A percentile compares a stretch with the other conserved stretches of the same genome.
phyloP scores from a whole-genome alignment of 92 coral and sea anemone species.

The Heliopora coerulea region DNA sequence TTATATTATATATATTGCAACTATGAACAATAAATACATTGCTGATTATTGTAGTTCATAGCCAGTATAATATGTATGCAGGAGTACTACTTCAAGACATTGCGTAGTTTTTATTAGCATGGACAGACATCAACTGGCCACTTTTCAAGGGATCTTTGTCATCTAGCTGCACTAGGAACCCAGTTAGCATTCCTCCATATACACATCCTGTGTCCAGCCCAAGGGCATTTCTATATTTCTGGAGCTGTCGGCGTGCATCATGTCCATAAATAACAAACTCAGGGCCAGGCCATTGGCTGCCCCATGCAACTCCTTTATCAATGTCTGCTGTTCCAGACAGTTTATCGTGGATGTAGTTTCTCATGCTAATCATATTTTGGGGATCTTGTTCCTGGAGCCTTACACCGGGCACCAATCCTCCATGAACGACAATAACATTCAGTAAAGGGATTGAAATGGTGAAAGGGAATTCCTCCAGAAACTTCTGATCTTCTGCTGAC shows the following conservation, averaged over 20 bases:
- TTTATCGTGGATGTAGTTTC: slow-evolving; percentile 63
- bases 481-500: slow-evolving; percentile 55
- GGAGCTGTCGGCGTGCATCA: slow-evolving; percentile 73
- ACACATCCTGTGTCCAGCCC: slow-evolving; percentile 76
- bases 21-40: too few species aligned
- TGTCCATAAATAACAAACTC: slow-evolving; percentile 71
- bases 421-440: slow-evolving; percentile 68
- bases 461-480: slow-evolving; percentile 59
- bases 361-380: slow-evolving; percentile 58
- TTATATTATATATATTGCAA: too few species aligned
- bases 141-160: slow-evolving; percentile 11
- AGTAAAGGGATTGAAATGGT: slow-evolving; percentile 60
- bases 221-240: slow-evolving; percentile 53
- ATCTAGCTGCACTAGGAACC: slow-evolving; percentile 57
- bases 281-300: slow-evolving; percentile 66
- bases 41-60: too few species aligned
- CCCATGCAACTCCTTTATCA: slow-evolving; percentile 68
- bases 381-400: slow-evolving; percentile 59
- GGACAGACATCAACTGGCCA: slow-evolving; percentile 22
- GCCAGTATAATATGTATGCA: too few species aligned
- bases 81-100: slow-evolving; percentile 5
- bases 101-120: slow-evolving; percentile 6
- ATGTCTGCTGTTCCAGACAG: slow-evolving; percentile 46
- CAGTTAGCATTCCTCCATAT: slow-evolving; percentile 69
- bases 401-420: slow-evolving; percentile 69